Conservation (phyloP, 2,797 vertebrate species). For the Streptopelia turtur region DNA sequence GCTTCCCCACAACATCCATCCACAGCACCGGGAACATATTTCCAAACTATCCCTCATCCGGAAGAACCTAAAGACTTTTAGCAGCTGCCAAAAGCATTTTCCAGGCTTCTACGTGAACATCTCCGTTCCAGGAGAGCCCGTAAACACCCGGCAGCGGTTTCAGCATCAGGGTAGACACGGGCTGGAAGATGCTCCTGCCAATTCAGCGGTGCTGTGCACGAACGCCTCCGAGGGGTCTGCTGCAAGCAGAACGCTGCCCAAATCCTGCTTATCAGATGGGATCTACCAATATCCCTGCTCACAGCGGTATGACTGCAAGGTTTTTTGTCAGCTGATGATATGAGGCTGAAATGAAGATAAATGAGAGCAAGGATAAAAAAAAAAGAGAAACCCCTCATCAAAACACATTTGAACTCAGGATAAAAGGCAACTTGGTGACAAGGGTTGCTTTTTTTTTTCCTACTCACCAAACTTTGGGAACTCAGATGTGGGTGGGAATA, state of each 20-base stretch:
- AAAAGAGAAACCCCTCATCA: conserved; percentile 10
- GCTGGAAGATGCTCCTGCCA: neutral
- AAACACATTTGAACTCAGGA: conserved; percentile 14
- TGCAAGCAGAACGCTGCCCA: neutral
- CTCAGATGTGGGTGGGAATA: conserved; percentile 71
- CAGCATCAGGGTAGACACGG: accelerated
- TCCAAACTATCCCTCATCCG: neutral
- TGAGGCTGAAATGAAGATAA: conserved; percentile 55
- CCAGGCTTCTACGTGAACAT: accelerated
- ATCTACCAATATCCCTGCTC: conserved; percentile 33
- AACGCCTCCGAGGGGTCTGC: neutral
- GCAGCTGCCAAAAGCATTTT: neutral
- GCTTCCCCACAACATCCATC: neutral
- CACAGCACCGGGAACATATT: accelerated
- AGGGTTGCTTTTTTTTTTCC: neutral
- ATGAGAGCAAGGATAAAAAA: neutral
- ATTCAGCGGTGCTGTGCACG: neutral
- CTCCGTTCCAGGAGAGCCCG: neutral
- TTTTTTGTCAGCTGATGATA: conserved; percentile 16
- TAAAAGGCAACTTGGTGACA: neutral
- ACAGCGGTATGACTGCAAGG: neutral
- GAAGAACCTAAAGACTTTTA: neutral
- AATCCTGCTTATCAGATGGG: neutral
- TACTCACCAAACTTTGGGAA: conserved; percentile 68
- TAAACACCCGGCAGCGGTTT: neutral